Base-by-base conservation (phyloP, 30 jellyfish, hydroid and myxozoan genomes). In the Clytia hemisphaerica region DNA sequence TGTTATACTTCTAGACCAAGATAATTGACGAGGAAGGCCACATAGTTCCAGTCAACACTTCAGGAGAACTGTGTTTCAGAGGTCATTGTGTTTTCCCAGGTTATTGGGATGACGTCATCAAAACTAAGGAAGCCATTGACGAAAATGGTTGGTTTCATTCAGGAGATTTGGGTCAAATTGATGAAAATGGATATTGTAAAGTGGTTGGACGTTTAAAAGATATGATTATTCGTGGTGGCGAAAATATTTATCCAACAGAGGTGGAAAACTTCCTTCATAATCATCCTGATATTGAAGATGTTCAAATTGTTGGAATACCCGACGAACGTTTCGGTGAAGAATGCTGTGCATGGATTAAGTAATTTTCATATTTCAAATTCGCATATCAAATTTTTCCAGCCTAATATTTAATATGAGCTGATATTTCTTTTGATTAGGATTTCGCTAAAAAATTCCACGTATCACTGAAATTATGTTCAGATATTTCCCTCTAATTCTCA, bases 211-310 rank as follows among this genome's bases (percentile, higher is more conserved):
- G 97, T 29, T 45, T 88, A 32, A 88, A 88, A 88, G 97, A 88
- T 57, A 71, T 88, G 76, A 81, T 88, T 19, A 88, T 88, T 31
- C 92, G 97, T 12, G 97, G 97, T 15, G 97, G 97, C n/a, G 94
- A 62, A 46, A 88, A 88, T 62, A 75, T 88, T 31, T 88, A 77
- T 37, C 97, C 97, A 4, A 73, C 91, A 18, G 97, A 88, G 76
- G 70, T 88, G 19, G 97, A 88, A 38, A 80, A 88, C 29, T 79
- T 88, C 62, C 71, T 88, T 3, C 80, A 79, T 66, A 73, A 73
- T 44, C 97, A 88, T 54, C 94, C 97, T 4, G 72, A 67, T 37
- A 45, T 88, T 58, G 95, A 88, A 67, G 97, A 88, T 40, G 82
- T 88, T 24, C 97, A 88, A 90, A 85, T 85, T 5, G 61, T 85